Percentiles rank a stretch among this genome's conserved stretches.
phyloP scores from a whole-genome alignment of 2,113 vertebrate species.

The Sebastes fasciatus region DNA sequence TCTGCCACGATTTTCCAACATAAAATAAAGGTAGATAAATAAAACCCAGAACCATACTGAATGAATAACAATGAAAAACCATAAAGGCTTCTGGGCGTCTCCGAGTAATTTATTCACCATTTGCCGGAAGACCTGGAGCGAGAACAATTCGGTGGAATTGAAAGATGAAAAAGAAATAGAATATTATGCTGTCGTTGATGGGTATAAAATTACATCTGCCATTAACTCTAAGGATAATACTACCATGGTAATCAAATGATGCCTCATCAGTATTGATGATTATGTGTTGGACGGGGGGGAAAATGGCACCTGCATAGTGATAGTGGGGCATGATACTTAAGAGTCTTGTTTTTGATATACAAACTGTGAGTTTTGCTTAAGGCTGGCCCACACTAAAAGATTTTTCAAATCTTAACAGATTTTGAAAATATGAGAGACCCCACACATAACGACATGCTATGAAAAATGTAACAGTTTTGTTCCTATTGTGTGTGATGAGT shows the following conservation, averaged over 20 bases:
- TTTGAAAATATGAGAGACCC: too few species aligned
- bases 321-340: slow-evolving; percentile 20
- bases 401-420: too few species aligned
- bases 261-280: slow-evolving; percentile 71
- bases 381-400: too few species aligned
- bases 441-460: too few species aligned
- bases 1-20: slow-evolving; percentile 66
- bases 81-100: slow-evolving; percentile 71
- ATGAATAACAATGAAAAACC: slow-evolving; percentile 77
- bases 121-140: slow-evolving; percentile 76
- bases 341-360: slow-evolving; percentile 17
- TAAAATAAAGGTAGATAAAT: slow-evolving; percentile 77
- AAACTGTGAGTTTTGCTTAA: slow-evolving; percentile 40
- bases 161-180: slow-evolving; percentile 72
- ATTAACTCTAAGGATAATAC: slow-evolving; percentile 71
- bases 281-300: slow-evolving; percentile 35
- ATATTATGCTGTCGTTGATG: slow-evolving; percentile 70
- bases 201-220: slow-evolving; percentile 75
- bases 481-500: too few species aligned
- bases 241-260: slow-evolving; percentile 69
- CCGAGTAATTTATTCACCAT: slow-evolving; percentile 78
- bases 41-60: slow-evolving; percentile 70
- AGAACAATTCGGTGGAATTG: slow-evolving; percentile 73
- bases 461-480: too few species aligned
- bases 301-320: slow-evolving; percentile 54